Evolutionary conservation across 1,140 invertebrate species (phyloP).

Genomic region (Euschistus heros): DNA sequence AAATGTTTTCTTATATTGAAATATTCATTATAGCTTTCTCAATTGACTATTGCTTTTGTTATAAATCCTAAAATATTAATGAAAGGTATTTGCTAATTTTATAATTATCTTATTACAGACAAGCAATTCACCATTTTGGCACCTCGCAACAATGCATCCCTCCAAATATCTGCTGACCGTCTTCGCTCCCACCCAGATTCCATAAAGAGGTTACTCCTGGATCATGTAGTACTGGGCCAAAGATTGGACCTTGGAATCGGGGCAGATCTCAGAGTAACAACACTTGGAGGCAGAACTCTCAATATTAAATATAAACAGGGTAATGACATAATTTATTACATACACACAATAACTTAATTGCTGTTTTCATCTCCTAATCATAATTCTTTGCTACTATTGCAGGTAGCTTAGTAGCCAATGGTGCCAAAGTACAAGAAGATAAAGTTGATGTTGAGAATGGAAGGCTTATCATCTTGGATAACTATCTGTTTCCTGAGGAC

Average conservation of each 20-base stretch:
- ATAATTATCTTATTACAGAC: constrained; percentile 36
- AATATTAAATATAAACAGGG: constrained; percentile 38
- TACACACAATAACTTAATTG: no score
- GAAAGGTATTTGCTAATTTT: no score
- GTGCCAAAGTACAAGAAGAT: constrained; percentile 36
- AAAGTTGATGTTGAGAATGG: constrained; percentile 37
- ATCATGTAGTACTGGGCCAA: constrained; percentile 43
- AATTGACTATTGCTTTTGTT: no score
- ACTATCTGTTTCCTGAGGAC: constrained; percentile 39
- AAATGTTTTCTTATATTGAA: no score
- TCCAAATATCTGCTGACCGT: constrained; percentile 35
- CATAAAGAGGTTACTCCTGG: constrained; percentile 43
- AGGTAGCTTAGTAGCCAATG: constrained; percentile 39
- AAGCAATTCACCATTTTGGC: constrained; percentile 47
- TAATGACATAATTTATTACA: constrained; percentile 26
- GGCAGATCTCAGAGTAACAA: constrained; percentile 40
- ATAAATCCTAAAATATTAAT: no score
- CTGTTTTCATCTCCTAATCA: no score
- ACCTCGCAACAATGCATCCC: constrained; percentile 42
- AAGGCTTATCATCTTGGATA: constrained; percentile 39
- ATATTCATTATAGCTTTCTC: no score
- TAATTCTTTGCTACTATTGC: constrained; percentile 9
- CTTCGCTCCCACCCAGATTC: constrained; percentile 36
- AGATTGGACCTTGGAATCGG: constrained; percentile 36
- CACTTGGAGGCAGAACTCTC: constrained; percentile 41